Evolutionary conservation across 2,797 vertebrate species (phyloP).

Genomic region (Pteropus rufus): DNA sequence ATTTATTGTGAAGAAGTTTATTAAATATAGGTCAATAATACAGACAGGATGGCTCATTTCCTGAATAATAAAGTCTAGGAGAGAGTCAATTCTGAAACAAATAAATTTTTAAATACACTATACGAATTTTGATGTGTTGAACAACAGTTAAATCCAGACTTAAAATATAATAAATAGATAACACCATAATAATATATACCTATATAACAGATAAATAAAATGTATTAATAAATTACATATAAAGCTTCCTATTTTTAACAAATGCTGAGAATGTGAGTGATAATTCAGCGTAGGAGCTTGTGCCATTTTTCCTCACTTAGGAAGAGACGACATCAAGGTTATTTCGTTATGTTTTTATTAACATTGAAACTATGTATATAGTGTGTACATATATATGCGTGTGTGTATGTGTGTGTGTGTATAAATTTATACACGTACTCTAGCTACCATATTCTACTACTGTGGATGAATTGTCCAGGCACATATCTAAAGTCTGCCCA

Average conservation of each 20-base stretch:
- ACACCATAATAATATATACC: neutral
- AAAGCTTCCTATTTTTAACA: neutral
- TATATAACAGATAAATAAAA: neutral
- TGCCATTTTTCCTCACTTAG: neutral
- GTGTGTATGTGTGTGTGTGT: too few species aligned
- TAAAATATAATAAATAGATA: neutral
- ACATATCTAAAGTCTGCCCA: neutral
- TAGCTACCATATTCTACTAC: neutral
- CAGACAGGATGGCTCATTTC: neutral
- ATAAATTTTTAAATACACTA: neutral
- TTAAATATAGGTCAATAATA: neutral
- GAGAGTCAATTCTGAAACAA: neutral
- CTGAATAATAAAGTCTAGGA: neutral
- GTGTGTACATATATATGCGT: neutral
- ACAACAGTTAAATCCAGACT: neutral
- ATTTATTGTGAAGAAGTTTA: neutral
- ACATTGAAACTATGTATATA: neutral
- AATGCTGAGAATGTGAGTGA: neutral
- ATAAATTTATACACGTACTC: too few species aligned
- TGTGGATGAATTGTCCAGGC: neutral
- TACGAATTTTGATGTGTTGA: neutral
- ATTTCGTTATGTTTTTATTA: neutral
- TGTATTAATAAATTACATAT: neutral
- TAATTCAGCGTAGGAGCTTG: neutral
- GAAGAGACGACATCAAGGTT: neutral